Conservation (phyloP, 2,113 vertebrate species). For the Tragelaphus imberbis region DNA sequence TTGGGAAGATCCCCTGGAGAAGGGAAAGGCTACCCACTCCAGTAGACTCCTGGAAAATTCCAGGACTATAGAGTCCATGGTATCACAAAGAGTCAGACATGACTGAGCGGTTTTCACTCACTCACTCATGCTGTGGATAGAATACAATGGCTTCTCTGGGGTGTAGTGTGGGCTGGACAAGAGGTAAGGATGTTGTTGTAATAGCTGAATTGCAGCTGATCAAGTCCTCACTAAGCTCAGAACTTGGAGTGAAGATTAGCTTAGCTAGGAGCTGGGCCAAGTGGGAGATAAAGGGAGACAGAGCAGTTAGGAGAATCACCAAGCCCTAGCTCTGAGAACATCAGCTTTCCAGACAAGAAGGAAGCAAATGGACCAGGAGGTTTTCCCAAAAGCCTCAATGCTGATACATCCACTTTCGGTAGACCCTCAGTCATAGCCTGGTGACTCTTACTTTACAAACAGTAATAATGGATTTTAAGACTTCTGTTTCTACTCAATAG, state of each 20-base stretch:
- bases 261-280: not conserved
- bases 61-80: not conserved
- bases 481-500: not conserved
- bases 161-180: not conserved
- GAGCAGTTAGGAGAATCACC: not conserved
- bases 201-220: not conserved
- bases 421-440: not conserved
- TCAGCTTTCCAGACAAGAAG: not conserved
- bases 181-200: not conserved
- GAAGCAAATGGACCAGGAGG: fast-evolving
- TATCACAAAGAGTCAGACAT: not conserved
- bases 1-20: not conserved
- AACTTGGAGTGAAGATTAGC: not conserved
- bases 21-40: not conserved
- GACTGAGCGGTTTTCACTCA: not conserved
- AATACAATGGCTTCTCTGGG: not conserved
- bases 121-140: not conserved
- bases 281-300: not conserved
- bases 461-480: not conserved
- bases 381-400: not conserved
- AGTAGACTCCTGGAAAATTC: not conserved
- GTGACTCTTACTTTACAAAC: not conserved
- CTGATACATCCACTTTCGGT: fast-evolving
- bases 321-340: not conserved
- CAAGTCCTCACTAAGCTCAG: not conserved